Evolutionary conservation across 2,888 invertebrate genomes (phyloP).

Genomic region (Endomychus coccineus): DNA sequence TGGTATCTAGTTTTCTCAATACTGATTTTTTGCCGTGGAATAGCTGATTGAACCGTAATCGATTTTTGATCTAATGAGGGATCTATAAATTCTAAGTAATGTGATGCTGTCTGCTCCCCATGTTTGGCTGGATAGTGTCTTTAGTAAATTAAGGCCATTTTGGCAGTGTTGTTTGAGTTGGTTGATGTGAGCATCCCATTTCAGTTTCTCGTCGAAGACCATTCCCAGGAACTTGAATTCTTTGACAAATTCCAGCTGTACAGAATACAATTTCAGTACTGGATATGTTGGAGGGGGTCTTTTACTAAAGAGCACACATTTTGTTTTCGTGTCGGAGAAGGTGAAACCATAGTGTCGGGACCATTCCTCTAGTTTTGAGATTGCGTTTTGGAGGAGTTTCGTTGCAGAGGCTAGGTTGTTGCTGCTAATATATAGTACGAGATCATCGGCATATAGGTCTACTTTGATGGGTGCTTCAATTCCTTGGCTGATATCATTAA

Average conservation of each 20-base stretch:
- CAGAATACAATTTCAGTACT: too few relatives aligned
- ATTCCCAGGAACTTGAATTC: conserved; percentile 16
- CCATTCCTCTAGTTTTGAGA: conserved; percentile 12
- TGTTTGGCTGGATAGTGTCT: background rate
- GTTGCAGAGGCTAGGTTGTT: conserved; percentile 11
- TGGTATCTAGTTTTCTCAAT: background rate
- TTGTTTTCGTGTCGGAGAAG: conserved; percentile 16
- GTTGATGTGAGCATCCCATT: conserved; percentile 16
- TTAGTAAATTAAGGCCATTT: conserved; percentile 4
- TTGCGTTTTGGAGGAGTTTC: conserved; percentile 12
- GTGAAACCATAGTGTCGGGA: conserved; percentile 13
- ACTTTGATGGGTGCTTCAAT: conserved; percentile 10
- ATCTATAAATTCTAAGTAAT: conserved; percentile 5
- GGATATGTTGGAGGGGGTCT: too few relatives aligned
- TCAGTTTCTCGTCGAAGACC: conserved; percentile 17
- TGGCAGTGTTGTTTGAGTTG: conserved; percentile 4
- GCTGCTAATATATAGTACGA: conserved; percentile 12
- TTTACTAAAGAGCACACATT: background rate
- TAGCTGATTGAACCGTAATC: conserved; percentile 4
- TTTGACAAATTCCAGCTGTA: too few relatives aligned
- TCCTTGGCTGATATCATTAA: conserved; percentile 13
- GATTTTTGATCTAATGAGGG: conserved; percentile 3
- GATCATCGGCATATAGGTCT: conserved; percentile 19
- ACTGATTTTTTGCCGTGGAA: conserved; percentile 3
- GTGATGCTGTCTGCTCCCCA: conserved; percentile 4